These are phyloP conservation scores for Umimayanthus chanpuru DNA, from an alignment of 92 coral and sea anemone species.

Conservation along the genomic window DNA sequence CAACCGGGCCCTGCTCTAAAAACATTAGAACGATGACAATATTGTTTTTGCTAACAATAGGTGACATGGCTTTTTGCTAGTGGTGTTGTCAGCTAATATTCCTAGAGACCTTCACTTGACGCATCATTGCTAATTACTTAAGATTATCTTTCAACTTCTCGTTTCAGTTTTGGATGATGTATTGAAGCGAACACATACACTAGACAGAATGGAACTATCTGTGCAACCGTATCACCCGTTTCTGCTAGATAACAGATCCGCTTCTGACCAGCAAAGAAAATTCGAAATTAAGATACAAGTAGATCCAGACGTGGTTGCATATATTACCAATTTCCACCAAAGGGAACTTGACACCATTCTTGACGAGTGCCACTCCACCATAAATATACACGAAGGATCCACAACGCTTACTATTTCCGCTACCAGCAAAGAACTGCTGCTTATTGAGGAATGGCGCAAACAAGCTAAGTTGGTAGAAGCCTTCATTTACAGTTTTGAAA, in stretches of 20 bases:
- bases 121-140: background rate
- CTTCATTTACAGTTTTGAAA: constrained; percentile 3
- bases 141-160: too few relatives aligned
- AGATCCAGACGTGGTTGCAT: constrained; percentile 17
- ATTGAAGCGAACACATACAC: constrained; percentile 36
- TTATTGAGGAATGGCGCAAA: background rate
- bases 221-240: constrained; percentile 60
- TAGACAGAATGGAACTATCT: constrained; percentile 35
- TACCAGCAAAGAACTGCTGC: background rate
- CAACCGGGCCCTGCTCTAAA: too few relatives aligned
- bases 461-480: background rate
- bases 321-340: constrained; percentile 1
- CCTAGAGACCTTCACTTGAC: too few relatives aligned
- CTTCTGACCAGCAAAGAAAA: constrained; percentile 25
- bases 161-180: constrained; percentile 55
- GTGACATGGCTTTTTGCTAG: too few relatives aligned
- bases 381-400: background rate
- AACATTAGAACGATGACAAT: too few relatives aligned
- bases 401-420: constrained; percentile 15
- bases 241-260: constrained; percentile 45
- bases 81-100: too few relatives aligned
- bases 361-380: background rate
- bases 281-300: constrained; percentile 3
- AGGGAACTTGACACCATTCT: constrained; percentile 24
- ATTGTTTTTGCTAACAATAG: too few relatives aligned